These are phyloP conservation scores for Montipora efflorescens DNA, from an alignment of 64 coral and sea anemone genomes.

Conservation along the genomic window DNA sequence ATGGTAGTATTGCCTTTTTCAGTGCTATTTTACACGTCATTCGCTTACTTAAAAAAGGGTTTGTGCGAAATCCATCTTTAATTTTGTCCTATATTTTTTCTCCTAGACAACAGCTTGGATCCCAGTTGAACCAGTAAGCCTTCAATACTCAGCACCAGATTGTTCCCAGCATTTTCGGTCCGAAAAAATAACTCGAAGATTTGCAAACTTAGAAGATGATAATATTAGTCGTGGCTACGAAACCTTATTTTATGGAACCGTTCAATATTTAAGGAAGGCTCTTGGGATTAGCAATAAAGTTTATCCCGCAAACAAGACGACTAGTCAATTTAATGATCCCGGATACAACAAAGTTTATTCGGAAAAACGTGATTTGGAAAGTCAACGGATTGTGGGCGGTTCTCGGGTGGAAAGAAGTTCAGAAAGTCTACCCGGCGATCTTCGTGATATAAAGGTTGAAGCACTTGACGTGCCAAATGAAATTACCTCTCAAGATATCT, in stretches of 20 bases:
- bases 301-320: not conserved
- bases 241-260: slow-evolving; percentile 26
- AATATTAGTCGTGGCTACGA: not conserved
- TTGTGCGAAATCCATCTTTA: too few species aligned
- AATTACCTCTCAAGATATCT: not conserved
- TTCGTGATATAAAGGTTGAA: not conserved
- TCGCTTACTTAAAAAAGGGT: too few species aligned
- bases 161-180: not conserved
- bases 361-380: not conserved
- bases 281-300: not conserved
- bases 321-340: not conserved
- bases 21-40: too few species aligned
- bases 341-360: not conserved
- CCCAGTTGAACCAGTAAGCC: not conserved
- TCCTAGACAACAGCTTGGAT: not conserved
- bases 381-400: not conserved
- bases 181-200: not conserved
- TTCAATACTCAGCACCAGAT: slow-evolving; percentile 19
- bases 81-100: not conserved
- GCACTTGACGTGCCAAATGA: not conserved
- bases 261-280: not conserved
- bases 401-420: not conserved
- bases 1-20: too few species aligned
- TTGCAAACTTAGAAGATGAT: not conserved
- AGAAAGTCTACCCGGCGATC: not conserved